phyloP scores from a whole-genome alignment of 2,797 vertebrate genomes.

The Coreius guichenoti region DNA sequence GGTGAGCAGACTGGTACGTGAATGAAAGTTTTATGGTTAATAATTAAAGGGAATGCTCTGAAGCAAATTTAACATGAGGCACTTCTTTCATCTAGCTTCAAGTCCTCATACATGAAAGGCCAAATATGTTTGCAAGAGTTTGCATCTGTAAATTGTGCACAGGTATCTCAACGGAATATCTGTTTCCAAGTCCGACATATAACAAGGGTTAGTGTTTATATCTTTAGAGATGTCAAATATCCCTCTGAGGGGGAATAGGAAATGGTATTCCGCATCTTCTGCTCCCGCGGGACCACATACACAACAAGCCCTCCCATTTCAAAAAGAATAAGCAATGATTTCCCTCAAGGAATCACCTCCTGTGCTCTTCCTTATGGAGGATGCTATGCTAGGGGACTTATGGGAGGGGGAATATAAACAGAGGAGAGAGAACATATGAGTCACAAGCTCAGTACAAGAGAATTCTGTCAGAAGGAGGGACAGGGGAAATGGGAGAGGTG shows the following conservation, averaged over 20 bases:
- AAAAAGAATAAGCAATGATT: constrained; percentile 43
- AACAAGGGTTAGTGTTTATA: constrained; percentile 30
- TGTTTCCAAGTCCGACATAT: constrained; percentile 6
- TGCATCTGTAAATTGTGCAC: not conserved
- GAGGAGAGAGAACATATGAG: constrained; percentile 24
- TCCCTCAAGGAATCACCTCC: constrained; percentile 25
- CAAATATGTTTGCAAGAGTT: not conserved
- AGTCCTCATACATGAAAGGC: not conserved
- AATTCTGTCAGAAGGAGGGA: constrained; percentile 42
- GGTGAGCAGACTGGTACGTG: constrained; percentile 6
- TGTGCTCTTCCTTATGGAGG: constrained; percentile 20
- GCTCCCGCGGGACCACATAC: not conserved
- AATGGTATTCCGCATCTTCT: constrained; percentile 10
- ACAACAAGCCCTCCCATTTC: not conserved
- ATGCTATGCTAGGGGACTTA: constrained; percentile 16
- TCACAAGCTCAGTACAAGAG: constrained; percentile 32
- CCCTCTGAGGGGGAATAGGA: not conserved
- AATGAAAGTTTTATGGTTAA: constrained; percentile 35
- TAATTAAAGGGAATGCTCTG: constrained; percentile 32
- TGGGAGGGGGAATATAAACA: constrained; percentile 40
- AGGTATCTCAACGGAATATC: not conserved
- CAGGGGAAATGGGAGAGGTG: constrained; percentile 40
- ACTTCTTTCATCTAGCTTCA: constrained; percentile 2
- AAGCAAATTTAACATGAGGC: not conserved
- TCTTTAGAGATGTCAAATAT: constrained; percentile 41